Base-by-base conservation (phyloP, 2,888 invertebrate genomes). In the Eupsilia transversa region DNA sequence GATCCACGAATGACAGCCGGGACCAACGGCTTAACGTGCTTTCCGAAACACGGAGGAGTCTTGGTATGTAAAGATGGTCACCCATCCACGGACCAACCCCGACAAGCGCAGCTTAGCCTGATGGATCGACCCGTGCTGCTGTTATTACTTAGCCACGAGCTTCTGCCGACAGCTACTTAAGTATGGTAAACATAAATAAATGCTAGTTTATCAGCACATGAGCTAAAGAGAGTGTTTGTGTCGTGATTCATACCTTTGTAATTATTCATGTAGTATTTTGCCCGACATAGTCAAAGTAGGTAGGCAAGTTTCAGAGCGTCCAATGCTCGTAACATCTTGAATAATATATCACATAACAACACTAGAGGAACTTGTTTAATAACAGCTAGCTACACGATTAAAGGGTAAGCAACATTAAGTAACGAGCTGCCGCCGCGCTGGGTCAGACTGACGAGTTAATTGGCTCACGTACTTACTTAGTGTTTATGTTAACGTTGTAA, bases 301-400 rank as follows among this genome's bases (percentile, higher is more conserved):
- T 30, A 30, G 12, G 41, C 35, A 7, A 38, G 5, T 17, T 41
- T 38, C 17, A 30, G 6, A 63, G 27, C 23, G 5, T 20, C 38
- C 46, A 64, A 49, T 27, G 63, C 23, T 70, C 27, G 43, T 63
- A 63, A 33, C 17, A 43, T 17, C n/a, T 35, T 77, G 14, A 65
- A 77, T 77, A 77, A 65, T 56, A 30, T 43, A 46, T 80, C 14
- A 43, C 49, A 27, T 33, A 38, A 65, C 33, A 65, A 64, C 17
- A 43, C 35, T 57, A 30, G 52, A 60, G 17, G 10, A 69, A 59
- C 68, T 57, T 52, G 64, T 61, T 61, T 73, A 65, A 43, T 66
- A 79, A 69, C 46, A 61, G 35, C 49, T 61, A 38, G 30, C 17
- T 61, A 72, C 49, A 76, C 77, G 59, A 84, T 76, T 81, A 74